A percentile compares a stretch with the other conserved stretches of the same genome.
phyloP scores from a whole-genome alignment of 53 echinoderm and acorn worm genomes.

The Zoroaster sp. region DNA sequence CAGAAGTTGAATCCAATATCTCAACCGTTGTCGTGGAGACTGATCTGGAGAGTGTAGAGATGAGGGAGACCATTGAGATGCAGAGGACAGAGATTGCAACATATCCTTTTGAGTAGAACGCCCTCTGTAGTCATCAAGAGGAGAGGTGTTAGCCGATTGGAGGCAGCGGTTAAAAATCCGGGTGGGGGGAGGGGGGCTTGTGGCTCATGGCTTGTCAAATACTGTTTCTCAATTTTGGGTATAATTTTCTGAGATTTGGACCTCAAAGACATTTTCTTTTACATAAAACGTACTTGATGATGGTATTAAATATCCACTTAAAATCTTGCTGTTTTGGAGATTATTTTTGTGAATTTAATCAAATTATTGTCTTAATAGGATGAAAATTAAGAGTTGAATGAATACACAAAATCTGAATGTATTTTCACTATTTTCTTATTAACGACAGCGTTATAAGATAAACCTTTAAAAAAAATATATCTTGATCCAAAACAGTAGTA shows the following conservation, averaged over 20 bases:
- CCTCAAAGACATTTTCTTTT: too few relatives aligned
- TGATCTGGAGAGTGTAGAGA: slow-evolving; percentile 24
- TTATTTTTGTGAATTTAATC: too few relatives aligned
- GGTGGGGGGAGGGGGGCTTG: background rate
- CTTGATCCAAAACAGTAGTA: background rate
- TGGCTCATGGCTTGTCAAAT: background rate
- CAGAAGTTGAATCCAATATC: slow-evolving; percentile 74
- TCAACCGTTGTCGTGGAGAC: slow-evolving; percentile 87
- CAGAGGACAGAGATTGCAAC: slow-evolving; percentile 64
- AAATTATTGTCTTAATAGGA: too few relatives aligned
- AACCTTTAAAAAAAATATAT: background rate
- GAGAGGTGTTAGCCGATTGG: background rate
- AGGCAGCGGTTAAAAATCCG: background rate
- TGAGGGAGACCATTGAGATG: slow-evolving; percentile 41
- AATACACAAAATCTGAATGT: too few relatives aligned
- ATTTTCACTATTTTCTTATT: background rate
- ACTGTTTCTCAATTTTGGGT: background rate
- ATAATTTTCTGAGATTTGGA: background rate
- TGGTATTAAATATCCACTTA: too few relatives aligned
- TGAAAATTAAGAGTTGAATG: too few relatives aligned
- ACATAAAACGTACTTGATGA: too few relatives aligned
- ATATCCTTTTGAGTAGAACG: slow-evolving; percentile 80
- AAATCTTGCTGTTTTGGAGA: too few relatives aligned
- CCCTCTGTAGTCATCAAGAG: background rate
- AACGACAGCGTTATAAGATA: background rate